Evolutionary conservation across 53 echinoderm and acorn worm species (phyloP), one percentile per base, ranked within the genome.

Genomic region (Zoroaster sp.): DNA sequence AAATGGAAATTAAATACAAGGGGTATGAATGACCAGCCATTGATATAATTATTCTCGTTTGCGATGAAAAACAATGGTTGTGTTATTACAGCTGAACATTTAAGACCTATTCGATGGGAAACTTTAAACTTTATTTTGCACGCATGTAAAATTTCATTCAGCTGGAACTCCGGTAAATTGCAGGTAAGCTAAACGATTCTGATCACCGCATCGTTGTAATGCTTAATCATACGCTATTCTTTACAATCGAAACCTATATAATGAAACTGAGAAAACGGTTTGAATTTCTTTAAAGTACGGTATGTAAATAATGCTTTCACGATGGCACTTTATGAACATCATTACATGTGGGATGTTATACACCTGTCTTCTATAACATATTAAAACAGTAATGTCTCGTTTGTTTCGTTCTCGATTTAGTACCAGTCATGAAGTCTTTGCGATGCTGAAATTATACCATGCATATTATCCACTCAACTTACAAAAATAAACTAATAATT

Each of bases 221-320:
- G 67, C 66, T n/a, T n/a, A 68, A 82, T 82, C 82, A 82, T 32
- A 82, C 82, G 82, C 82, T 67, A 17, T 82, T 31, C 68, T 82
- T 40, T 82, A 25, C 63, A 21, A 59, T 25, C 18, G 21, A 79
- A 79, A 54, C 55, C 59, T 6, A 55, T n/a, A 28, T 39, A 55
- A 13, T 33, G 38, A n/a, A n/a, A n/a, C n/a, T n/a, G n/a, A n/a
- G n/a, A n/a, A n/a, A n/a, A n/a, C n/a, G n/a, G n/a, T n/a, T n/a
- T n/a, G n/a, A n/a, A n/a, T n/a, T n/a, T n/a, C n/a, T n/a, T n/a
- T n/a, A n/a, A n/a, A n/a, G n/a, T n/a, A n/a, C n/a, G n/a, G 23
- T 59, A 59, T 59, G 63, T 28, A 59, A 28, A 59, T 59, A 28
- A 59, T 59, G 63, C 2, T 28, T 0, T 59, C 25, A 21, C 63